Evolutionary conservation across 1,140 invertebrate species (phyloP).

Genomic region (Tetranychus urticae): DNA sequence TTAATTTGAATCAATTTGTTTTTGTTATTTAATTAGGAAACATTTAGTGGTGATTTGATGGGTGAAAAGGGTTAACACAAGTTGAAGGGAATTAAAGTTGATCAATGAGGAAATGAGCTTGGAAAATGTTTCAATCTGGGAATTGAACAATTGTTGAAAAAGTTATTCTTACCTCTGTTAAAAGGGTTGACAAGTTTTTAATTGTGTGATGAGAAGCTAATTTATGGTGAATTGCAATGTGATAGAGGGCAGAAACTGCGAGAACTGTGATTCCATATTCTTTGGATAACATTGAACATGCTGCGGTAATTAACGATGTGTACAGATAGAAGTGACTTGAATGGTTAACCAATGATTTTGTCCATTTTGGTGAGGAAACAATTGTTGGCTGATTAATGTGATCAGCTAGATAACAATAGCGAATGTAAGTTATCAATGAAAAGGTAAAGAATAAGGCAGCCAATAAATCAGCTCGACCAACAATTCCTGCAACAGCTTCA

Average conservation of each 20-base stretch:
- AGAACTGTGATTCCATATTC: constrained; percentile 78
- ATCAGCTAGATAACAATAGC: constrained; percentile 15
- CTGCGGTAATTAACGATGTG: constrained; percentile 8
- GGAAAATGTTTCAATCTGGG: too few species aligned
- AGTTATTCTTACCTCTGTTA: neutral
- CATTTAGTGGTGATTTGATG: too few species aligned
- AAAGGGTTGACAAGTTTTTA: neutral
- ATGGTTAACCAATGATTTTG: neutral
- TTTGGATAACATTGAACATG: constrained; percentile 48
- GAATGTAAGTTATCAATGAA: constrained; percentile 31
- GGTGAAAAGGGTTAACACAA: too few species aligned
- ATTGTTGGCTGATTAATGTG: neutral
- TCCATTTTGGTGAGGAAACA: neutral
- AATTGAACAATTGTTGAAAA: neutral
- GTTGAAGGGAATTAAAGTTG: too few species aligned
- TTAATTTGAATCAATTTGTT: too few species aligned
- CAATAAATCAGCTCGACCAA: constrained; percentile 28
- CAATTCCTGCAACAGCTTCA: constrained; percentile 44
- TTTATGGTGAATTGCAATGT: constrained; percentile 28
- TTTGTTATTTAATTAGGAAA: too few species aligned
- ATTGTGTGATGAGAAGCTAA: constrained; percentile 5
- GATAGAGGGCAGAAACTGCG: constrained; percentile 59
- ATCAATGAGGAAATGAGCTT: too few species aligned
- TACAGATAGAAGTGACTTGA: constrained; percentile 7
- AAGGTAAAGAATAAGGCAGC: constrained; percentile 26